Conservation (phyloP, 2,888 invertebrate genomes). For the Sminthurides aquaticus region DNA sequence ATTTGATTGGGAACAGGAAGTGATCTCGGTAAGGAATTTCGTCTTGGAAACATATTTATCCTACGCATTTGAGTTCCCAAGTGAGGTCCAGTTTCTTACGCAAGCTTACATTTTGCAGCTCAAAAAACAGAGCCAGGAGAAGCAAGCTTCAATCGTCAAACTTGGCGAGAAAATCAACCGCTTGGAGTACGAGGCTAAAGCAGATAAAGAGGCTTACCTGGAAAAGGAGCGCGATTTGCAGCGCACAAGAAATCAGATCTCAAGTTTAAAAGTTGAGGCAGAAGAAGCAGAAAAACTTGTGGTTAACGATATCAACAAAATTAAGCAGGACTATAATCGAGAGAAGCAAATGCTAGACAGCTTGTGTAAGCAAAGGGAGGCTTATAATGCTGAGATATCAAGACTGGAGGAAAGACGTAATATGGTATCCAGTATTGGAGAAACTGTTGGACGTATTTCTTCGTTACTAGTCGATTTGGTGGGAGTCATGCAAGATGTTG, state of each 20-base stretch:
- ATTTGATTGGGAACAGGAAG: constrained; percentile 8
- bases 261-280: neutral
- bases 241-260: neutral
- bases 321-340: neutral
- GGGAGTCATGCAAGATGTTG: neutral
- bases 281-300: neutral
- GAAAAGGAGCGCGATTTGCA: neutral
- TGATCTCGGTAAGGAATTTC: constrained; percentile 2
- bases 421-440: neutral
- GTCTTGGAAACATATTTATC: too few relatives aligned
- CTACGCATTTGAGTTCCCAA: too few relatives aligned
- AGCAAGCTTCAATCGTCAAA: neutral
- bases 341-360: neutral
- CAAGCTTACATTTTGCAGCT: too few relatives aligned
- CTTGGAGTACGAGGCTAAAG: neutral
- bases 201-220: neutral
- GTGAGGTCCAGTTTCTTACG: too few relatives aligned
- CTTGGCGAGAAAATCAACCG: neutral
- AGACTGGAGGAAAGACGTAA: neutral
- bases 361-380: neutral
- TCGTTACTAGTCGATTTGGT: neutral
- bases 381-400: neutral
- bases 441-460: neutral
- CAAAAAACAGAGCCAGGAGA: too few relatives aligned
- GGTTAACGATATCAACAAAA: neutral